A percentile compares a stretch with the other conserved stretches of the same genome.
phyloP scores from a whole-genome alignment of 2,113 vertebrate genomes.

The Pterocles orientalis region DNA sequence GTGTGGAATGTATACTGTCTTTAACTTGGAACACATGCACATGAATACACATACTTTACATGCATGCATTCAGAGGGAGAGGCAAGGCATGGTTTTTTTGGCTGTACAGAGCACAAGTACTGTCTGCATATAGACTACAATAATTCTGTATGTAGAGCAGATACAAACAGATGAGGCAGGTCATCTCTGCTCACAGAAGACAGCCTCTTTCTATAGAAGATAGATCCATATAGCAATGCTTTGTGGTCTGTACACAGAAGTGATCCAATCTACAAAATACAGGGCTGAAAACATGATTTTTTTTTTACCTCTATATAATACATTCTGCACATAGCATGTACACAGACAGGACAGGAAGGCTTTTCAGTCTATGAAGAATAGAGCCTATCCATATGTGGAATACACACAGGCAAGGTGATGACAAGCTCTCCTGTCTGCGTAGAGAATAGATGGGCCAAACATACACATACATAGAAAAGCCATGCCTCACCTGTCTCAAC shows the following conservation, averaged over 20 bases:
- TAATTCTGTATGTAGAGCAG: not conserved
- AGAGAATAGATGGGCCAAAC: not conserved
- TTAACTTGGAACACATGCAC: too few relatives aligned
- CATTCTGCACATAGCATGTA: not conserved
- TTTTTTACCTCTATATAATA: not conserved
- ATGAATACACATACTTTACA: not conserved
- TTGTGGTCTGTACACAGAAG: not conserved
- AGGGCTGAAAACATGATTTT: not conserved
- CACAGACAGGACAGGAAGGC: not conserved
- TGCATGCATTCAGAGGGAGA: not conserved
- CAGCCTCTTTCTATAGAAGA: not conserved
- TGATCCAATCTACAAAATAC: not conserved
- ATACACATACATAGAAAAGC: not conserved
- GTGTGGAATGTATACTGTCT: not conserved
- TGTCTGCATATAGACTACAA: not conserved
- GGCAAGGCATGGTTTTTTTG: not conserved
- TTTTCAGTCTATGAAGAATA: not conserved
- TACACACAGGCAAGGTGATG: not conserved
- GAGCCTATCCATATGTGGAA: not conserved
- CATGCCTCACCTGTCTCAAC: not conserved
- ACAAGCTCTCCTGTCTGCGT: not conserved
- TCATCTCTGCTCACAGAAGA: not conserved
- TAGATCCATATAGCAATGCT: not conserved
- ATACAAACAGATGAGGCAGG: not conserved
- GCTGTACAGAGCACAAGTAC: not conserved